A percentile compares a stretch with the other conserved stretches of the same genome.
phyloP scores from a whole-genome alignment of 2,797 vertebrate genomes.

The Rhynchonycteris naso region DNA sequence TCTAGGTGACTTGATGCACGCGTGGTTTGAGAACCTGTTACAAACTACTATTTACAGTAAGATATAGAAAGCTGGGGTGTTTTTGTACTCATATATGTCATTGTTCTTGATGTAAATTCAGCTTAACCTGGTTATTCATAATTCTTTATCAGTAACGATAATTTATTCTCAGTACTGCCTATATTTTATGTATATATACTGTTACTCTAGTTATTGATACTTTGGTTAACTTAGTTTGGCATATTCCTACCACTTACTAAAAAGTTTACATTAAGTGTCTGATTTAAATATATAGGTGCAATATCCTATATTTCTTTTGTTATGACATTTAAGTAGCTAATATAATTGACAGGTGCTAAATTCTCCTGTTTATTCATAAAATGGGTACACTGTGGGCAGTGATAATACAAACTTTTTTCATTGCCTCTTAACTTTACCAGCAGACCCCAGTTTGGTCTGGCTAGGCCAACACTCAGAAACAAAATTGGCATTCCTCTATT shows the following conservation, averaged over 20 bases:
- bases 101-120: slow-evolving; percentile 77
- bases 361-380: slow-evolving; percentile 70
- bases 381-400: slow-evolving; percentile 54
- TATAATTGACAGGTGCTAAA: slow-evolving; percentile 62
- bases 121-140: slow-evolving; percentile 48
- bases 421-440: slow-evolving; percentile 47
- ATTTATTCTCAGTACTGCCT: slow-evolving; percentile 62
- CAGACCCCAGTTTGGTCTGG: slow-evolving; percentile 46
- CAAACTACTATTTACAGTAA: slow-evolving; percentile 42
- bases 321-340: slow-evolving; percentile 51
- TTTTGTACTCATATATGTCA: slow-evolving; percentile 34
- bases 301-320: slow-evolving; percentile 71
- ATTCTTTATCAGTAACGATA: slow-evolving; percentile 62
- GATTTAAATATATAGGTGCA: slow-evolving; percentile 65
- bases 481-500: slow-evolving; percentile 69
- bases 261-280: slow-evolving; percentile 76
- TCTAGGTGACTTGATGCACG: slow-evolving; percentile 19
- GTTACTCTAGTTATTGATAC: slow-evolving; percentile 60
- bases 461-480: slow-evolving; percentile 58
- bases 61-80: background rate
- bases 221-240: slow-evolving; percentile 69
- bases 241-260: slow-evolving; percentile 47
- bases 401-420: slow-evolving; percentile 40
- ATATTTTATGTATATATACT: slow-evolving; percentile 51
- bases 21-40: slow-evolving; percentile 20